Evolutionary conservation across 2,888 invertebrate species (phyloP).

Genomic region (Hydropsyche betteni): DNA sequence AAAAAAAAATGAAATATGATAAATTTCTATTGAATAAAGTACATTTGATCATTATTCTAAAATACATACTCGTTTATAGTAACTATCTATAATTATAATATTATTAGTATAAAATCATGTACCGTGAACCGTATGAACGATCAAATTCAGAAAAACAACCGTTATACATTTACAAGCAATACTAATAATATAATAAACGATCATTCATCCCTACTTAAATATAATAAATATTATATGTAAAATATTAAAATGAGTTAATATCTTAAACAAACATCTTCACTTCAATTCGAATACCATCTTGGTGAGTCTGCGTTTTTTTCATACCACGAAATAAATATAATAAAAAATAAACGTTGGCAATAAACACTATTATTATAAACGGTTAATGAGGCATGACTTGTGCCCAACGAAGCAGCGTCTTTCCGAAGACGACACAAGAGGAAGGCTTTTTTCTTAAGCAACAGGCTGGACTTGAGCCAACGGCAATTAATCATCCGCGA

Average conservation of each 20-base stretch:
- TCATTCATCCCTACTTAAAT: no score
- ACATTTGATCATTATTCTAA: no score
- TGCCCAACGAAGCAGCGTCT: conserved; percentile 20
- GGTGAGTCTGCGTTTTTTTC: background rate
- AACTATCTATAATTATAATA: no score
- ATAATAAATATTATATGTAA: no score
- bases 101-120: no score
- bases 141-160: background rate
- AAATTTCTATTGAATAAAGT: no score
- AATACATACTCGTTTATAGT: no score
- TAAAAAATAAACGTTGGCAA: conserved; percentile 11
- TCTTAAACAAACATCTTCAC: background rate
- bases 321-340: background rate
- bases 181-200: no score
- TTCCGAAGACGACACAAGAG: conserved; percentile 2
- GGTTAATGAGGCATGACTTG: conserved; percentile 21
- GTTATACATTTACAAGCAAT: background rate
- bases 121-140: background rate
- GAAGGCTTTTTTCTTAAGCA: conserved; percentile 9
- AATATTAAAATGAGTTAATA: no score
- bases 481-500: conserved; percentile 26
- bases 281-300: background rate
- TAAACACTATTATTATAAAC: conserved; percentile 9
- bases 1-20: no score
- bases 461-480: conserved; percentile 29